These are phyloP conservation scores for Epicampocera succincta DNA, from an alignment of 2,888 invertebrate genomes.

Conservation along the genomic window DNA sequence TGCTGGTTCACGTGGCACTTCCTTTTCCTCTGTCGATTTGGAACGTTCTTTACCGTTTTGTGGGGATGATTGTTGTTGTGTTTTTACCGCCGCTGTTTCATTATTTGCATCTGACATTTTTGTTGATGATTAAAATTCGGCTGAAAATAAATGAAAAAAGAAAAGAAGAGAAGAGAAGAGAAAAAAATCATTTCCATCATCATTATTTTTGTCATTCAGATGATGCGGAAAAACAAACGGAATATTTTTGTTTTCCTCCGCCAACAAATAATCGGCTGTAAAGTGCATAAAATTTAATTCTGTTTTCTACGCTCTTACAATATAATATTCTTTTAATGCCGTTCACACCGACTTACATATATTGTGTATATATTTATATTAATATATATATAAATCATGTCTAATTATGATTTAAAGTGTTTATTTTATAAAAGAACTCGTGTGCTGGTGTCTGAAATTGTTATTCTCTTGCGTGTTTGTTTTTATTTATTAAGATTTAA, in stretches of 20 bases:
- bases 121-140: slow-evolving; percentile 32
- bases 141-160: slow-evolving; percentile 73
- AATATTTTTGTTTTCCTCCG: slow-evolving; percentile 13
- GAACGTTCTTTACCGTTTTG: slow-evolving; percentile 79
- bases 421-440: slow-evolving; percentile 5
- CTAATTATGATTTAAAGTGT: slow-evolving; percentile 1
- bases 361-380: too few relatives aligned
- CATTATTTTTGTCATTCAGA: slow-evolving; percentile 38
- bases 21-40: slow-evolving; percentile 84
- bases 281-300: not conserved
- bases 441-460: slow-evolving; percentile 12
- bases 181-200: slow-evolving; percentile 1
- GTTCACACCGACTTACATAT: slow-evolving; percentile 26
- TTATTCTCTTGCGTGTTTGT: not conserved
- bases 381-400: too few relatives aligned
- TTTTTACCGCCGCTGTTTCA: slow-evolving; percentile 72
- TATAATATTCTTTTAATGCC: not conserved
- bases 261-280: slow-evolving; percentile 15
- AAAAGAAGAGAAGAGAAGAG: slow-evolving; percentile 69
- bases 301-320: not conserved
- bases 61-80: slow-evolving; percentile 73
- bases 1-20: slow-evolving; percentile 89
- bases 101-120: slow-evolving; percentile 77
- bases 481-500: not conserved
- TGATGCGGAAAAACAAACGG: slow-evolving; percentile 35